phyloP scores from a whole-genome alignment of 2,888 invertebrate genomes.

The Drosophila demipolita region DNA sequence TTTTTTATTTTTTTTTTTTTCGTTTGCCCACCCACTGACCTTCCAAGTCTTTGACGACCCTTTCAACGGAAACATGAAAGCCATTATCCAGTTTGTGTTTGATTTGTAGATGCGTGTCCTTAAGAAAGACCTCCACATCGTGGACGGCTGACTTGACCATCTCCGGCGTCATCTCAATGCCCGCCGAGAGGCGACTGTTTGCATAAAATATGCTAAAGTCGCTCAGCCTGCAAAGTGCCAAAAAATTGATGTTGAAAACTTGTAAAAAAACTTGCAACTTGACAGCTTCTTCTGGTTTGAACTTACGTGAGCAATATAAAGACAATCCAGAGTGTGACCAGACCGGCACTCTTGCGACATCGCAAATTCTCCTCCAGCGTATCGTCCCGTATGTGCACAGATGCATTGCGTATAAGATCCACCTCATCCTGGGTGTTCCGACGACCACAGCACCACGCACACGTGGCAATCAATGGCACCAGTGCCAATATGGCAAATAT shows the following conservation, averaged over 20 bases:
- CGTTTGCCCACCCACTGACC: conserved; percentile 85
- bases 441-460: conserved; percentile 86
- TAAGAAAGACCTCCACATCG: conserved; percentile 88
- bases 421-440: conserved; percentile 85
- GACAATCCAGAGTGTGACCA: conserved; percentile 82
- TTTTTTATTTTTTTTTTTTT: not conserved
- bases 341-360: conserved; percentile 82
- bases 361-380: conserved; percentile 79
- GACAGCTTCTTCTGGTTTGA: not conserved
- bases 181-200: conserved; percentile 87
- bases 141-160: conserved; percentile 87
- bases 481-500: conserved; percentile 88
- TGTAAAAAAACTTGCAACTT: conserved; percentile 14
- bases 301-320: conserved; percentile 83
- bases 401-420: conserved; percentile 75
- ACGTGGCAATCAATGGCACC: conserved; percentile 88
- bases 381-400: conserved; percentile 83
- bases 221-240: conserved; percentile 85
- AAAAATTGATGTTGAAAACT: conserved; percentile 25
- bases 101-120: conserved; percentile 88
- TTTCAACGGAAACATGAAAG: conserved; percentile 88
- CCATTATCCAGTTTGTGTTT: conserved; percentile 86
- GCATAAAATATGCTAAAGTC: conserved; percentile 88
- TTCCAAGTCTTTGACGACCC: conserved; percentile 88
- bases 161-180: conserved; percentile 86